Percentiles rank a stretch among this genome's conserved stretches.
Conservation (phyloP, 2,797 vertebrate genomes). For the Rhinogobio ventralis region DNA sequence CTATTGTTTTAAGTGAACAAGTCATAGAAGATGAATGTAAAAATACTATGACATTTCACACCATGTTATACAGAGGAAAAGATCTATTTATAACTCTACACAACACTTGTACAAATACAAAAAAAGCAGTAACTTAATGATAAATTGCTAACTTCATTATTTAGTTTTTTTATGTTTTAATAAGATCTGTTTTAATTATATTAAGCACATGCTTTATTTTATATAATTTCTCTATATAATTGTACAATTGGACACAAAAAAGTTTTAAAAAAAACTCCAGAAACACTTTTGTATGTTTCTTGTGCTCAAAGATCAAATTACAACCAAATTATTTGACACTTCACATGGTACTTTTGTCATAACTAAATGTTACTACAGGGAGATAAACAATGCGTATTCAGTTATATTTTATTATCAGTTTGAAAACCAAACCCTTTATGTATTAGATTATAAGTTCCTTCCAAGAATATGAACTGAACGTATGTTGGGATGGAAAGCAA, state of each 20-base stretch:
- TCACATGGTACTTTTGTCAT: slow-evolving; percentile 36
- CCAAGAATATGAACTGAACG: not conserved
- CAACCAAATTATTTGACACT: slow-evolving; percentile 21
- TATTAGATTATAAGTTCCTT: not conserved
- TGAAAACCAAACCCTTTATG: not conserved
- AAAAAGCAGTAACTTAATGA: slow-evolving; percentile 70
- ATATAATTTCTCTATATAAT: slow-evolving; percentile 75
- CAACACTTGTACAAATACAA: slow-evolving; percentile 76
- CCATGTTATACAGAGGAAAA: slow-evolving; percentile 64
- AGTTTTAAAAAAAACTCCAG: slow-evolving; percentile 18
- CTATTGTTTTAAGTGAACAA: slow-evolving; percentile 68
- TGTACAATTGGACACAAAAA: slow-evolving; percentile 65
- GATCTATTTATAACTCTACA: slow-evolving; percentile 82
- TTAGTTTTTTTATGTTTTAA: slow-evolving; percentile 73
- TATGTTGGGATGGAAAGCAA: slow-evolving; percentile 29
- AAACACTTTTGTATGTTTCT: slow-evolving; percentile 33
- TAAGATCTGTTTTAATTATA: slow-evolving; percentile 70
- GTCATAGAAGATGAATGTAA: slow-evolving; percentile 70
- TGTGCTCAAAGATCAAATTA: slow-evolving; percentile 10
- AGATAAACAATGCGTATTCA: slow-evolving; percentile 16
- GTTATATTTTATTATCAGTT: slow-evolving; percentile 9
- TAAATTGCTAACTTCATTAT: slow-evolving; percentile 66
- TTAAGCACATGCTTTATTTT: slow-evolving; percentile 77
- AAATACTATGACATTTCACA: slow-evolving; percentile 62
- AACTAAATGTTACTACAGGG: slow-evolving; percentile 33